Base-by-base conservation (phyloP, 2,113 vertebrate species). In the Cephalopholis sonnerati region DNA sequence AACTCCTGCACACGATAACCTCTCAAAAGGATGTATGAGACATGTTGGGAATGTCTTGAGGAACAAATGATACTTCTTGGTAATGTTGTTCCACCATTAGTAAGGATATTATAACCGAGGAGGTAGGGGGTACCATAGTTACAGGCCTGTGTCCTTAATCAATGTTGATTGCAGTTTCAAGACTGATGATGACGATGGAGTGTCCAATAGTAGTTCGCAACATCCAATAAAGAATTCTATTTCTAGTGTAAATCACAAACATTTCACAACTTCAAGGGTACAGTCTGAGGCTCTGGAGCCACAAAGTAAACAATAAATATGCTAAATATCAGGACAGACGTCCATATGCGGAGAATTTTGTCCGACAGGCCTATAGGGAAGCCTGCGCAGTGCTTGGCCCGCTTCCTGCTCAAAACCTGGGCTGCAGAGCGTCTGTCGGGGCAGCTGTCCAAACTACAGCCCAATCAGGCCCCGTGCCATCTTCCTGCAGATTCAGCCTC, bases 401-500 rank as follows among this genome's bases (percentile, higher is more conserved):
- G 27, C 63, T 82, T 88, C 81, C 89, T 87, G 78, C 81, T 80
- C 62, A n/a, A 74, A 90, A 89, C 82, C 90, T 79, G 83, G 70
- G 71, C 81, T 79, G 71, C 73, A 58, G 76, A 86, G 81, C 58
- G 71, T 91, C 92, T 92, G 91, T 80, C 18, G 0, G 82, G 89
- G 85, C 83, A 89, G 74, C 78, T 79, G 90, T 87, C 91, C 91
- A 93, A 92, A 88, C 81, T 84, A 73, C 87, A 87, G 78, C 83
- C 89, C 82, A 86, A 91, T 91, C 89, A 92, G 91, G 92, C 86
- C 29, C 11, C 0, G 62, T 84, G 89, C 90, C 90, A 92, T 86
- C 59, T 77, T 80, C 53, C 79, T 67, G 86, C 76, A 87, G 82
- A 83, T 73, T 81, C 69, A 77, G 54, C 62, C 88, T 71, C 87